Evolutionary conservation across 2,113 vertebrate species (phyloP), one percentile per base, ranked within the genome.

Genomic region (Ophthalmolycus amberensis): DNA sequence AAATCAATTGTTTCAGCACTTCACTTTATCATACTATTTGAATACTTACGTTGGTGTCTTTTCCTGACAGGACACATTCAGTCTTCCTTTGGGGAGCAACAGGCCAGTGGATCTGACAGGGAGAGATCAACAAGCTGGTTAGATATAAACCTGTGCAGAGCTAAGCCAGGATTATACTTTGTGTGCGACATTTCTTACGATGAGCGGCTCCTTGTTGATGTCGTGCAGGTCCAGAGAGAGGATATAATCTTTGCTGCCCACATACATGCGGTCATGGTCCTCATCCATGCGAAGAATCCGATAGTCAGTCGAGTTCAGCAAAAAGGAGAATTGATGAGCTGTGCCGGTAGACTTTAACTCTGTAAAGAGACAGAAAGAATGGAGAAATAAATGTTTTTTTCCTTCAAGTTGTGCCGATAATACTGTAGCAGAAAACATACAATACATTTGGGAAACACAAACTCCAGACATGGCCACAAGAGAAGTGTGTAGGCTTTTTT

Each of bases 201-300:
- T 99, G 88, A 99, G 96, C 7, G 98, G 98, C 91, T 99, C 98
- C 64, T 98, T 97, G 95, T 99, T 99, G 96, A 99, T 99, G 95
- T 99, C 98, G 0, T 99, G 97, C 69, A 99, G 96, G 88, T 99
- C 98, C 94, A 99, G 92, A 0, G 98, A 99, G 38, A 99, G 96
- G 91, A 99, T 95, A 1, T 98, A 99, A 94, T 99, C 98, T 93
- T 99, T 99, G 96, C 98, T 98, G 91, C 98, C 98, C 94, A 99
- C 97, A 0, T 99, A 99, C 98, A 99, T 99, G 88, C 98, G 97
- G 93, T 99, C 98, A 0, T 99, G 98, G 95, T 99, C 98, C 89
- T 99, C 98, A 1, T 99, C 98, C 95, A 99, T 99, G 73, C 97
- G 95, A 73, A 99, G 95, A 91, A 99, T 99, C 48, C 98, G 96